Evolutionary conservation across 1,140 invertebrate species (phyloP).

Genomic region (Drosophila sp.): DNA sequence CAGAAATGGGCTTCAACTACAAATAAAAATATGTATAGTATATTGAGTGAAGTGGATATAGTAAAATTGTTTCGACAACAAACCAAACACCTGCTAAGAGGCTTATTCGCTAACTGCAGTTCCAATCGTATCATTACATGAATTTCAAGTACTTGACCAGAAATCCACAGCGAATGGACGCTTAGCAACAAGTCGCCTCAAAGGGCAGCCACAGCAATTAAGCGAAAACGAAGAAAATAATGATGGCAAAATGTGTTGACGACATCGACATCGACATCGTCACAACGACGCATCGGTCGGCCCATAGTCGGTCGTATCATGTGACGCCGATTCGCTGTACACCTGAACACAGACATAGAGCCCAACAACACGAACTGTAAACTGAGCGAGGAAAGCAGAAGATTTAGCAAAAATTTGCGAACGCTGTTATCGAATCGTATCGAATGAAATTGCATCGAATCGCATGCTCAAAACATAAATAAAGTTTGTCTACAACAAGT

Average conservation of each 20-base stretch:
- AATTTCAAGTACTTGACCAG: conserved; percentile 10
- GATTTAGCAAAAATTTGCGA: conserved; percentile 31
- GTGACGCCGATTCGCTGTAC: conserved; percentile 37
- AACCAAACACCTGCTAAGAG: conserved; percentile 37
- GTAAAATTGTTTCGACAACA: conserved; percentile 25
- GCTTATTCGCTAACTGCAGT: not conserved
- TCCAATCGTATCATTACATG: not conserved
- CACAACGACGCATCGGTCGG: not conserved
- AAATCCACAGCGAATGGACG: conserved; percentile 12
- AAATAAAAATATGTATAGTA: conserved; percentile 4
- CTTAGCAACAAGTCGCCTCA: conserved; percentile 35
- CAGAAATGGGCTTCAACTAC: not conserved
- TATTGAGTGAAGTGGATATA: not conserved
- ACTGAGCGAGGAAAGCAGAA: conserved; percentile 11
- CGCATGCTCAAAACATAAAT: conserved; percentile 4
- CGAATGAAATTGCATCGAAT: conserved; percentile 10
- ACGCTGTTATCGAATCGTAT: conserved; percentile 11
- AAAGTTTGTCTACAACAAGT: not conserved
- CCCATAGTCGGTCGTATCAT: conserved; percentile 29
- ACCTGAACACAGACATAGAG: conserved; percentile 36
- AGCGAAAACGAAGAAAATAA: conserved; percentile 11
- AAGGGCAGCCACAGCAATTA: conserved; percentile 35
- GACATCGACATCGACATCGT: conserved; percentile 15
- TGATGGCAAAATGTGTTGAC: conserved; percentile 33
- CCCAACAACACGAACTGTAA: conserved; percentile 15